Conservation (phyloP, 1,140 invertebrate genomes). For the Hyles euphorbiae region DNA sequence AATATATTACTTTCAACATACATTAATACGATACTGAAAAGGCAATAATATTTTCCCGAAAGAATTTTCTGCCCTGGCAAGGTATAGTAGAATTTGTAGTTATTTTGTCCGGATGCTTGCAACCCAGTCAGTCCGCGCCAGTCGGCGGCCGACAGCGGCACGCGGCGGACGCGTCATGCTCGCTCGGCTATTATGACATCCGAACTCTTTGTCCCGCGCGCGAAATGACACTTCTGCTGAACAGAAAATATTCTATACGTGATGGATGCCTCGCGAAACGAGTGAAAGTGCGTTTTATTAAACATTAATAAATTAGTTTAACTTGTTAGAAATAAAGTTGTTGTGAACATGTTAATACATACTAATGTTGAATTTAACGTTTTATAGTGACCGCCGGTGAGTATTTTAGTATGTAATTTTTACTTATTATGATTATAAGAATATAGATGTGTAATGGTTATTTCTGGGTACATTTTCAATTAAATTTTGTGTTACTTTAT, state of each 20-base stretch:
- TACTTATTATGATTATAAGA: too few species aligned
- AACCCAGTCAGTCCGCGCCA: conserved; percentile 38
- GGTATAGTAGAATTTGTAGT: conserved; percentile 30
- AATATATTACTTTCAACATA: too few species aligned
- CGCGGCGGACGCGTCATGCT: conserved; percentile 42
- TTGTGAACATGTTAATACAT: conserved; percentile 42
- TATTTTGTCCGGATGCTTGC: conserved; percentile 19
- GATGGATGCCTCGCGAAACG: conserved; percentile 33
- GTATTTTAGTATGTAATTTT: conserved; percentile 18
- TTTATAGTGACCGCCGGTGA: conserved; percentile 71
- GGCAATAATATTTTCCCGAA: background rate
- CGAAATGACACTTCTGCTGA: conserved; percentile 41
- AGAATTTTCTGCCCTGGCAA: background rate
- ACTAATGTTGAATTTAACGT: conserved; percentile 50
- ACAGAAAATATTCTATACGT: conserved; percentile 22
- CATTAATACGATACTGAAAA: too few species aligned
- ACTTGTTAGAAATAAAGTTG: conserved; percentile 12
- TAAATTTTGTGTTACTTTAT: too few species aligned
- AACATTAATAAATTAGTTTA: conserved; percentile 7
- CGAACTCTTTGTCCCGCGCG: conserved; percentile 29
- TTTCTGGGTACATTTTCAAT: too few species aligned
- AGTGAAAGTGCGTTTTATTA: conserved; percentile 44
- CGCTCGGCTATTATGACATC: conserved; percentile 36
- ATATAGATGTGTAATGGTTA: too few species aligned
- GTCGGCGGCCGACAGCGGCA: conserved; percentile 45